Conservation (phyloP, 2,113 vertebrate species). For the Chitala chitala region DNA sequence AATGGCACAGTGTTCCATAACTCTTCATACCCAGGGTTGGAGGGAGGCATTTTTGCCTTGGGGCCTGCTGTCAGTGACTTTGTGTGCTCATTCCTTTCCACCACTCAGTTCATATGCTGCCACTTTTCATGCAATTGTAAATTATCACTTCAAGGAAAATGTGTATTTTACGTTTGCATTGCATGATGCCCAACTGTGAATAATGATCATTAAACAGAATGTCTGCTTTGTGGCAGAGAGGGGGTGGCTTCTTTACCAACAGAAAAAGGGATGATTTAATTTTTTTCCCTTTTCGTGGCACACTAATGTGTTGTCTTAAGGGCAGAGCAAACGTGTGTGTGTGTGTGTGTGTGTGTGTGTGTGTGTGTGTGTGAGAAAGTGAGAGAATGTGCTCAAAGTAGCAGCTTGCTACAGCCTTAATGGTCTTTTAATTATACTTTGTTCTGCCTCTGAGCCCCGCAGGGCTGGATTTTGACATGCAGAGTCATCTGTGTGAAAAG, state of each 20-base stretch:
- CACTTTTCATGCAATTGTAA: not conserved
- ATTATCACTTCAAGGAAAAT: not conserved
- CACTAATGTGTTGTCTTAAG: not conserved
- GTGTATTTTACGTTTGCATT: not conserved
- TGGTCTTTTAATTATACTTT: constrained; percentile 12
- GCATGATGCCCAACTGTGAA: too few relatives aligned
- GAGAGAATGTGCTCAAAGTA: too few relatives aligned
- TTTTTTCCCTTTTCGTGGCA: not conserved
- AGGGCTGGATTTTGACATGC: not conserved
- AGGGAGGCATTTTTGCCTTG: too few relatives aligned
- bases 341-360: not conserved
- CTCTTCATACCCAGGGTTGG: too few relatives aligned
- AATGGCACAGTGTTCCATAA: too few relatives aligned
- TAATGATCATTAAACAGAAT: too few relatives aligned
- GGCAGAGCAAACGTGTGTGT: not conserved
- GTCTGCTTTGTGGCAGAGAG: too few relatives aligned
- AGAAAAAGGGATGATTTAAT: too few relatives aligned
- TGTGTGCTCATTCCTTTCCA: too few relatives aligned
- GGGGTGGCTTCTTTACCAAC: too few relatives aligned
- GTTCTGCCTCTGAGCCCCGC: not conserved
- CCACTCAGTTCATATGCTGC: not conserved
- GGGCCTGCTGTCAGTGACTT: too few relatives aligned
- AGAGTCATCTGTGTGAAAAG: not conserved
- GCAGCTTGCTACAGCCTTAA: not conserved
- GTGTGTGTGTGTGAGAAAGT: too few relatives aligned